phyloP scores from a whole-genome alignment of 2,797 vertebrate species.

The Clamator glandarius region DNA sequence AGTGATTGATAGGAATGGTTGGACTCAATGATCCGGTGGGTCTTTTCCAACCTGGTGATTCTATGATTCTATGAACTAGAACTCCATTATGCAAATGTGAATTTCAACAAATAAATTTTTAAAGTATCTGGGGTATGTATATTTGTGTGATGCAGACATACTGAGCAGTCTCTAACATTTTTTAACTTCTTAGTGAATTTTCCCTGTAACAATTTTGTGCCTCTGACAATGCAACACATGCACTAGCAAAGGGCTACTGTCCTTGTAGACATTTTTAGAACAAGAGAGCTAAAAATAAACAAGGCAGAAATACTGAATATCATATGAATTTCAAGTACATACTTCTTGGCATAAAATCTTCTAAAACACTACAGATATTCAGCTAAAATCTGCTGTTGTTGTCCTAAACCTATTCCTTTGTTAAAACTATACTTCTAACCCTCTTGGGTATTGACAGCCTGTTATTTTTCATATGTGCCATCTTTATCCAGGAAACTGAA shows the following conservation, averaged over 20 bases:
- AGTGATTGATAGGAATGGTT: no score
- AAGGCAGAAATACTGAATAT: background rate
- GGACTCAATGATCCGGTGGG: no score
- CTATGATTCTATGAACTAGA: background rate
- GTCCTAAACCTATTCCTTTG: constrained; percentile 68
- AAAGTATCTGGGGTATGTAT: background rate
- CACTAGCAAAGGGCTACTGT: background rate
- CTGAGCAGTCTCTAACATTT: background rate
- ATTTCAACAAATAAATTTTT: background rate
- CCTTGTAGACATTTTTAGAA: background rate
- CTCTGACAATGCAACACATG: background rate
- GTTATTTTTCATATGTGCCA: constrained; percentile 79
- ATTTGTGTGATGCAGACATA: background rate
- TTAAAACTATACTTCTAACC: constrained; percentile 65
- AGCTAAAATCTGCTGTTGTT: constrained; percentile 55
- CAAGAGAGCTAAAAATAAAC: constrained; percentile 4
- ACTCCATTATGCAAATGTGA: background rate
- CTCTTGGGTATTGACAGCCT: constrained; percentile 75
- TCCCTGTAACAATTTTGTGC: background rate
- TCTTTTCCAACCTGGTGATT: no score
- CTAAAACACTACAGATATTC: constrained; percentile 36
- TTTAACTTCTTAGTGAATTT: background rate
- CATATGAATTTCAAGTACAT: constrained; percentile 18
- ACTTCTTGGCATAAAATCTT: constrained; percentile 29
- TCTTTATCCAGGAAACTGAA: constrained; percentile 75